Conservation (phyloP, 2,888 invertebrate genomes). For the Sphaerophoria rueppellii region DNA sequence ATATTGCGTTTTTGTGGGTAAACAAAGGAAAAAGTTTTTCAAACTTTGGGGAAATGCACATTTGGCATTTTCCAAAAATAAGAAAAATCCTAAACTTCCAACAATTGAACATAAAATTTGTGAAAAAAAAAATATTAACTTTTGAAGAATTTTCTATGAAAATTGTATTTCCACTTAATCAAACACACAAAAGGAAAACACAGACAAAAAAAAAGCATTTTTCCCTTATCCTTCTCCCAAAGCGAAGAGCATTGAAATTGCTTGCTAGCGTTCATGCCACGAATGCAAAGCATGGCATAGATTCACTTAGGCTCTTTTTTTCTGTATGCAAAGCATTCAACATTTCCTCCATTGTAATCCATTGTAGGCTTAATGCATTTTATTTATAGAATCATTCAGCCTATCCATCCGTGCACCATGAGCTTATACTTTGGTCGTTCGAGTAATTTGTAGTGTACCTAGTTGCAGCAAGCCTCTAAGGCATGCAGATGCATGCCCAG, state of each 20-base stretch:
- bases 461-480: background rate
- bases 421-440: background rate
- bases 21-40: too few species aligned
- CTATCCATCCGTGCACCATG: conserved; percentile 42
- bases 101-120: too few species aligned
- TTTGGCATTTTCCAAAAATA: too few species aligned
- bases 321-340: background rate
- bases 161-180: too few species aligned
- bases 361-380: conserved; percentile 55
- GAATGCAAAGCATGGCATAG: background rate
- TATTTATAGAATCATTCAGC: conserved; percentile 60
- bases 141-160: too few species aligned
- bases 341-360: conserved; percentile 24
- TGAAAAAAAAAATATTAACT: too few species aligned
- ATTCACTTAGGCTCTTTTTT: conserved; percentile 6
- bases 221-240: too few species aligned
- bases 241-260: too few species aligned
- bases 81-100: too few species aligned
- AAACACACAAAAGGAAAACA: too few species aligned
- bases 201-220: too few species aligned
- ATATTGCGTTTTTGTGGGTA: background rate
- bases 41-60: too few species aligned
- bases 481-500: background rate
- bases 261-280: background rate
- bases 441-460: background rate